Base-by-base conservation (phyloP, 2,113 vertebrate species). In the Strix aluco region DNA sequence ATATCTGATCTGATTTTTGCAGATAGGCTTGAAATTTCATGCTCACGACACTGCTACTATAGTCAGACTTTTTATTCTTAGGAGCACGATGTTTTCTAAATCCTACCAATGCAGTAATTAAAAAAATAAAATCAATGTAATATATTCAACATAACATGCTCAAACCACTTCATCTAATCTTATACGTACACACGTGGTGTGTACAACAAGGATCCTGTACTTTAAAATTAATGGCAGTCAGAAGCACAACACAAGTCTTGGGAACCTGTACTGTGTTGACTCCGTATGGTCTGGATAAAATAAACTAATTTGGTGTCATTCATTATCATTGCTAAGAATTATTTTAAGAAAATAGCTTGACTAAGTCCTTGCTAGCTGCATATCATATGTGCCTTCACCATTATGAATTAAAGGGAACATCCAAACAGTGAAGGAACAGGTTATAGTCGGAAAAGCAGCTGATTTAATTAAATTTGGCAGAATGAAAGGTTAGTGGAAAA, bases 401-500 rank as follows among this genome's bases (percentile, higher is more conserved):
- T 40, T 72, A 49, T 29, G 65, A 95, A 86, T 2, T 62, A 71
- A 95, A 58, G 58, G 49, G 81, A 91, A 94, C 29, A 75, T 79
- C 79, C 87, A 63, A 94, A 92, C 58, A 93, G 49, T 15, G 46
- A 71, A 79, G 80, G 92, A 92, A 71, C 67, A 66, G 57, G 89
- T 81, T 84, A 90, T 19, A 90, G 55, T 51, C 0, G 15, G 89
- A 89, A 90, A 96, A 96, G 72, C 85, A 83, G 73, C 87, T 58
- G 80, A 95, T 94, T 90, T 96, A 95, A 97, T 97, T 94, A 95
- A 95, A 96, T 94, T 58, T 94, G 96, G 85, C 95, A 95, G 91
- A 95, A 92, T 30, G 72, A 97, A 97, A 96, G 90, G 95, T 96
- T 93, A 95, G 95, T 62, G 92, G 87, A 86, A 96, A 96, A 86